Percentiles rank a stretch among this genome's conserved stretches.
Evolutionary conservation across 2,113 vertebrate genomes (phyloP).

Genomic region (Apteryx mantelli): DNA sequence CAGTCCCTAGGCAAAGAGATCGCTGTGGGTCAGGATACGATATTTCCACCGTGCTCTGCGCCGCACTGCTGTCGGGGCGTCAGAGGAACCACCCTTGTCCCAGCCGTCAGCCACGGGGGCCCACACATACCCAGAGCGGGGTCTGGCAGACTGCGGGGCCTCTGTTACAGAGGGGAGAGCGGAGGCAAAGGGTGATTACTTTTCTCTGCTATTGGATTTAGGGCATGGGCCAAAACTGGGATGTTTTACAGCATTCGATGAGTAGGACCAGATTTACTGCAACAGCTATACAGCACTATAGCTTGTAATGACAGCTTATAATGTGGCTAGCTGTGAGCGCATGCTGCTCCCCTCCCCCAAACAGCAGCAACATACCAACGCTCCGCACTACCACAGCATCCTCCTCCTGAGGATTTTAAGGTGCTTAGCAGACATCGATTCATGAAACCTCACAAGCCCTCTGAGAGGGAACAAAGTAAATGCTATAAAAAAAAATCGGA

Average conservation of each 20-base stretch:
- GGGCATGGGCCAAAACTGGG: background rate
- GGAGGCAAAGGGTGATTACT: background rate
- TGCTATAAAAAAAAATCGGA: background rate
- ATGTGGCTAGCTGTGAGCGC: background rate
- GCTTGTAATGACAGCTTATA: background rate
- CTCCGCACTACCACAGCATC: background rate
- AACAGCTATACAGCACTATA: fast-evolving
- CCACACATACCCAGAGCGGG: background rate
- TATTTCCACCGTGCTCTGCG: background rate
- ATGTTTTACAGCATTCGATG: background rate
- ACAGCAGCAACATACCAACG: background rate
- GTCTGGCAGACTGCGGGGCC: background rate
- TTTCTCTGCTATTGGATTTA: background rate
- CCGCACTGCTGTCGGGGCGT: background rate
- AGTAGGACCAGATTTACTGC: background rate
- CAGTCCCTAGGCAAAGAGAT: background rate
- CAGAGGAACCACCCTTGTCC: background rate
- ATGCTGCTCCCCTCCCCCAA: background rate
- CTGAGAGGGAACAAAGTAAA: background rate
- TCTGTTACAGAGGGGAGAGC: background rate
- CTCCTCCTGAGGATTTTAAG: slow-evolving; percentile 5
- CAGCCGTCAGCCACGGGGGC: background rate
- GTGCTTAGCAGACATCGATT: background rate
- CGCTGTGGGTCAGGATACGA: background rate
- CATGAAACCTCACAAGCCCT: background rate